phyloP scores from a whole-genome alignment of 2,797 vertebrate genomes.

The Channallabes apus region DNA sequence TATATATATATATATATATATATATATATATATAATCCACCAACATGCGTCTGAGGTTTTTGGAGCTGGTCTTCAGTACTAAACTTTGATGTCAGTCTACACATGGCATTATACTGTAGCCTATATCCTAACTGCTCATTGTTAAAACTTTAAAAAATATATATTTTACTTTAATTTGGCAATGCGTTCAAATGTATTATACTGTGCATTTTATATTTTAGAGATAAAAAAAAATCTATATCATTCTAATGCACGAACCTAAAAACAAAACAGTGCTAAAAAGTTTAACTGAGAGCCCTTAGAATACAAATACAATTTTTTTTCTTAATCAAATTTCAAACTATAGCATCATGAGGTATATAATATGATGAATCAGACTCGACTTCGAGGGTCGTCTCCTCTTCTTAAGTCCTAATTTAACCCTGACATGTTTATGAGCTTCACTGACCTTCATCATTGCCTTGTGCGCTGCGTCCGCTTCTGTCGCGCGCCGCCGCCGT shows the following conservation, averaged over 20 bases:
- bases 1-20: too few relatives aligned
- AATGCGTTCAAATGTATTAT: neutral
- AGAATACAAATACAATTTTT: neutral
- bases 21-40: neutral
- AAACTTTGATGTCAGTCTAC: neutral
- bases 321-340: too few relatives aligned
- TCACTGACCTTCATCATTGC: conserved; percentile 54
- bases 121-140: neutral
- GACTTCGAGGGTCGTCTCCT: neutral
- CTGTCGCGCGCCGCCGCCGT: conserved; percentile 28
- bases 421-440: neutral
- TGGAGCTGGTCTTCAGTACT: neutral
- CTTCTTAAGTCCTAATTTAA: neutral
- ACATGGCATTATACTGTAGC: neutral
- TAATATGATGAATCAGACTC: neutral
- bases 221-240: neutral
- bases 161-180: neutral
- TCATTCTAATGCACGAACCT: neutral
- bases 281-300: neutral
- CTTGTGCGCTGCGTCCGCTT: conserved; percentile 30
- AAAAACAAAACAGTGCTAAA: neutral
- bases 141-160: neutral
- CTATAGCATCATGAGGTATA: neutral
- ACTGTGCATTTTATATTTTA: too few relatives aligned
- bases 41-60: neutral